phyloP scores from a whole-genome alignment of 2,797 vertebrate genomes.

The Sphenopsis melanotis region DNA sequence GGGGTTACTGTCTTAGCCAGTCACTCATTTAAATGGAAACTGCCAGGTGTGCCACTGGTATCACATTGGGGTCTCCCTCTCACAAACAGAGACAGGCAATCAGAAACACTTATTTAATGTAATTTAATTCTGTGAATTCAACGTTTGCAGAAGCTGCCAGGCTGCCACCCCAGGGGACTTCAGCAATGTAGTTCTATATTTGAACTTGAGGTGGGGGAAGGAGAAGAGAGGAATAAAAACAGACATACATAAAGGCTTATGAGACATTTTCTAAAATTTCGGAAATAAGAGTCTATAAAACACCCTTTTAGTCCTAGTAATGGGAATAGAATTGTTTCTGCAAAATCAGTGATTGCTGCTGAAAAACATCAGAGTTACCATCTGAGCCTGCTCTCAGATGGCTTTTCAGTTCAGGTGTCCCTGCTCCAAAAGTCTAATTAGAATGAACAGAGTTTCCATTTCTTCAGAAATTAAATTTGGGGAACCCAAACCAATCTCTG shows the following conservation, averaged over 20 bases:
- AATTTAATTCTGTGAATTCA: not conserved
- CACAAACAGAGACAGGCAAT: not conserved
- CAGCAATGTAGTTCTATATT: not conserved
- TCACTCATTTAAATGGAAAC: not conserved
- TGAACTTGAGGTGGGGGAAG: not conserved
- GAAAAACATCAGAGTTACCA: not conserved
- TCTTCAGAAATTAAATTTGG: conserved; percentile 35
- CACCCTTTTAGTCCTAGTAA: not conserved
- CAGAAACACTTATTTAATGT: not conserved
- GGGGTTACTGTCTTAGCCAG: not conserved
- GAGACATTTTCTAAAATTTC: not conserved
- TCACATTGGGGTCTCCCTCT: not conserved
- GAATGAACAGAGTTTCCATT: not conserved
- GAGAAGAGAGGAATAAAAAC: not conserved
- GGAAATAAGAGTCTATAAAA: not conserved
- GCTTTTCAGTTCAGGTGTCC: conserved; percentile 18
- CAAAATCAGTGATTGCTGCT: not conserved
- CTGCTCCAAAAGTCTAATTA: conserved; percentile 34
- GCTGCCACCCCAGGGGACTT: not conserved
- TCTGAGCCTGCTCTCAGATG: not conserved
- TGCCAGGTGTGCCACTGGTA: not conserved
- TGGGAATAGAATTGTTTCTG: not conserved
- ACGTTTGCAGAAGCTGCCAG: not conserved
- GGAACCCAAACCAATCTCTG: conserved; percentile 14
- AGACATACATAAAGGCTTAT: not conserved